Evolutionary conservation across 1,140 invertebrate species (phyloP), one percentile per base, ranked within the genome.

Genomic region (Saccostrea cuccullata): DNA sequence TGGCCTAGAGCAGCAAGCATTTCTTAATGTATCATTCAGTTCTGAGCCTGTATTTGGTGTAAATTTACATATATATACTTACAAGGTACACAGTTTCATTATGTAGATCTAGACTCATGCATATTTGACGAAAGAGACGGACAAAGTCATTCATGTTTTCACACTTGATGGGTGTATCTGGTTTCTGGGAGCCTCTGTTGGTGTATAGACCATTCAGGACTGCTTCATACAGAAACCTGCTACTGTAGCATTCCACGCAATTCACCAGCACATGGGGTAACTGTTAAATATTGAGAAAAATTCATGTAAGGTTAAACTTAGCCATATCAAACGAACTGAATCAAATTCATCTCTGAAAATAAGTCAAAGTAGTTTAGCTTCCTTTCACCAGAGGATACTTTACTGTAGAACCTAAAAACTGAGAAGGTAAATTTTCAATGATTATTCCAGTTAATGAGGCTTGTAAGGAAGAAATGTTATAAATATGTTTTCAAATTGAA

Each of bases 191-290:
- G 13, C 47, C 89, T 2, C 23, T 36, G 58, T 84, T 58, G 17
- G 82, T 91, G 13, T 94, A 93, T 9, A 98, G 93, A 85, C 96
- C 96, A 82, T 96, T 96, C 40, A 98, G 89, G 30, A 98, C 96
- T n/a, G 96, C 96, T 94, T 98, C 97, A 92, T 97, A 97, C 67
- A 98, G 95, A 84, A 98, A 96, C 95, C 96, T 97, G 2, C 96
- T 94, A n/a, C 96, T 96, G 92, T 97, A 97, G 92, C 97, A 97
- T 93, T 98, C 98, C 9, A 98, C 96, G 93, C 97, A 97, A 94
- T 98, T 97, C n/a, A 98, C 94, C 82, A 96, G 93, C 36, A 97
- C 96, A 91, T 96, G 95, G 8, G 91, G 92, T n/a, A 95, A 93
- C 96, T 96, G 70, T 30, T 26, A 85, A 84, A 5, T 30, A 82